These are phyloP conservation scores for Diplazon laetatorius DNA, from an alignment of 2,888 invertebrate genomes.

Conservation along the genomic window DNA sequence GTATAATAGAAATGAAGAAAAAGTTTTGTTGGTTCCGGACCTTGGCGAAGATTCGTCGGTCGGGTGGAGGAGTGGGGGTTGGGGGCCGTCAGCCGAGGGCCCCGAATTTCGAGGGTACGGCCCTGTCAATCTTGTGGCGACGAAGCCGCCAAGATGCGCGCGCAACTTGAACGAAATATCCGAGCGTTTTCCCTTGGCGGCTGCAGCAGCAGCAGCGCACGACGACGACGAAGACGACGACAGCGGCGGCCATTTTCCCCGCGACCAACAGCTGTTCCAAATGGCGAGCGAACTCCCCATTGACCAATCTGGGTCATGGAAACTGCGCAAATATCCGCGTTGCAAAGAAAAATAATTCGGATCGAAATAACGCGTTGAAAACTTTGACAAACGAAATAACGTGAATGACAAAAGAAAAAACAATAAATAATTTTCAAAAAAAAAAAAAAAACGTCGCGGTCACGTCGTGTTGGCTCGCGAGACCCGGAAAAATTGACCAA, in stretches of 20 bases:
- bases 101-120: slow-evolving; percentile 65
- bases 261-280: slow-evolving; percentile 81
- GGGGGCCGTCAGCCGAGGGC: slow-evolving; percentile 17
- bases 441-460: slow-evolving; percentile 43
- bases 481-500: slow-evolving; percentile 32
- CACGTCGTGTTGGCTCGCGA: slow-evolving; percentile 45
- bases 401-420: too few species aligned
- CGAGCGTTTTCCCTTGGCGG: slow-evolving; percentile 75
- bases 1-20: not conserved
- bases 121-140: slow-evolving; percentile 78
- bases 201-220: too few species aligned
- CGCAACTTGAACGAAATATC: slow-evolving; percentile 77
- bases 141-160: slow-evolving; percentile 81
- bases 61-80: slow-evolving; percentile 4
- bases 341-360: slow-evolving; percentile 21
- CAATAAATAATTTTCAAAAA: too few species aligned
- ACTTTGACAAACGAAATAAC: slow-evolving; percentile 60
- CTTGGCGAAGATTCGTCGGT: slow-evolving; percentile 28
- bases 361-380: slow-evolving; percentile 22
- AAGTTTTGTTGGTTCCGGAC: slow-evolving; percentile 14
- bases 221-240: slow-evolving; percentile 59
- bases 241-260: slow-evolving; percentile 76
- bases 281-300: slow-evolving; percentile 81
- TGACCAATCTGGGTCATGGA: slow-evolving; percentile 81
- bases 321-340: slow-evolving; percentile 79